A percentile compares a stretch with the other conserved stretches of the same genome.
These are phyloP conservation scores for Chrysolina americana DNA, from an alignment of 2,888 invertebrate species.

Conservation along the genomic window DNA sequence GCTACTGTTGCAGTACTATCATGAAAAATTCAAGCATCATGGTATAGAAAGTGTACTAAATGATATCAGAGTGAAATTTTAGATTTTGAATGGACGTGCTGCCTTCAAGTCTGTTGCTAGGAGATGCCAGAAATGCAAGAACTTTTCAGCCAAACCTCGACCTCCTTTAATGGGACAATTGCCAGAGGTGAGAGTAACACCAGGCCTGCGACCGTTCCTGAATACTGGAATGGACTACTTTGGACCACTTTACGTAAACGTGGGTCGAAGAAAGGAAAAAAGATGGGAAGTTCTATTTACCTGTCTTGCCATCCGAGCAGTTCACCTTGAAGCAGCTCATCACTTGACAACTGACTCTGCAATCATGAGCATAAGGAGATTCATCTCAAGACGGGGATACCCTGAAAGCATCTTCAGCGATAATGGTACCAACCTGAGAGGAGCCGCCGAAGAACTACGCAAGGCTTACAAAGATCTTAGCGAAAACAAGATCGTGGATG, in stretches of 20 bases:
- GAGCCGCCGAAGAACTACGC: not conserved
- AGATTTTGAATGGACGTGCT: not conserved
- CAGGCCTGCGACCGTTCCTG: not conserved
- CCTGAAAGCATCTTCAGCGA: conserved; percentile 25
- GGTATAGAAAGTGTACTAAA: conserved; percentile 20
- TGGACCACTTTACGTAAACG: not conserved
- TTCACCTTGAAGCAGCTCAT: conserved; percentile 5
- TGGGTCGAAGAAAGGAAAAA: not conserved
- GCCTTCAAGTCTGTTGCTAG: not conserved
- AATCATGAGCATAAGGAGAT: conserved; percentile 8
- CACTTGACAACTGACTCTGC: conserved; percentile 18
- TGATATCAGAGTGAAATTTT: not conserved
- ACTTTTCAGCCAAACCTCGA: conserved; percentile 11
- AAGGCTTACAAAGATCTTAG: not conserved
- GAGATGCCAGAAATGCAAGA: not conserved
- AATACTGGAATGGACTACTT: not conserved
- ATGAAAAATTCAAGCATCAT: not conserved
- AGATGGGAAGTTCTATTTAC: conserved; percentile 3
- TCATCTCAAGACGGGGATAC: conserved; percentile 24
- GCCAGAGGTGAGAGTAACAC: conserved; percentile 1
- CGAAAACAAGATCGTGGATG: not conserved
- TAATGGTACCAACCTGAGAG: conserved; percentile 29
- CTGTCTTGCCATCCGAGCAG: not conserved
- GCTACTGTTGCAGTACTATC: not conserved
- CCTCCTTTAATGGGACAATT: conserved; percentile 20